phyloP scores from a whole-genome alignment of 1,140 invertebrate species.

The Drosophila sp. region DNA sequence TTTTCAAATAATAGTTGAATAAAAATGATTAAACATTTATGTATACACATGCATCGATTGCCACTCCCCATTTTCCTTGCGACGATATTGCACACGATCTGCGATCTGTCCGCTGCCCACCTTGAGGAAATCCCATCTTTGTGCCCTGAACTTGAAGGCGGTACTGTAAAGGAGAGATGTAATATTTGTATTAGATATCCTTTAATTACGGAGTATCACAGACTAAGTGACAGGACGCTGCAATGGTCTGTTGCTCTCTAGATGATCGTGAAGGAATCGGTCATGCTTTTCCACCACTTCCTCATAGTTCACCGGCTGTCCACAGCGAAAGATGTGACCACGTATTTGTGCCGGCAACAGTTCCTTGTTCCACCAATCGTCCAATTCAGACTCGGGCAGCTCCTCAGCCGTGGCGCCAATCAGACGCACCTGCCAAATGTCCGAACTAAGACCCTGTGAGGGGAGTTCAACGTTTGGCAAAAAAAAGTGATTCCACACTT shows the following conservation, averaged over 20 bases:
- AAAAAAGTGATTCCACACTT: conserved; percentile 57
- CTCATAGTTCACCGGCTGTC: conserved; percentile 62
- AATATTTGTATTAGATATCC: background rate
- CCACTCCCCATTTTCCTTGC: conserved; percentile 50
- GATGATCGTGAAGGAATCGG: conserved; percentile 48
- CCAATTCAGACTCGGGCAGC: conserved; percentile 50
- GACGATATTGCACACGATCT: conserved; percentile 76
- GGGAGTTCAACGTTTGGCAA: conserved; percentile 39
- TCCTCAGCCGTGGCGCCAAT: conserved; percentile 66
- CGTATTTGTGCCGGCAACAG: conserved; percentile 61
- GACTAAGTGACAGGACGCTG: conserved; percentile 63
- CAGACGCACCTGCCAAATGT: conserved; percentile 70
- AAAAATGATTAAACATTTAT: conserved; percentile 46
- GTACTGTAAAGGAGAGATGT: conserved; percentile 47
- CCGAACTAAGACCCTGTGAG: background rate
- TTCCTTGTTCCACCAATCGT: conserved; percentile 66
- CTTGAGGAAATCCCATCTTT: conserved; percentile 72
- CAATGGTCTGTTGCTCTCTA: conserved; percentile 37
- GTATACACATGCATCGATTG: conserved; percentile 61
- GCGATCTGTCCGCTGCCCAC: conserved; percentile 55
- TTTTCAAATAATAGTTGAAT: conserved; percentile 52
- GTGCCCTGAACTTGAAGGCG: conserved; percentile 66
- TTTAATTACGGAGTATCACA: conserved; percentile 2
- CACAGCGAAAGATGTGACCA: conserved; percentile 66
- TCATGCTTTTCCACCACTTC: conserved; percentile 63